A percentile compares a stretch with the other conserved stretches of the same genome.
Conservation (phyloP, 1,140 invertebrate genomes). For the Hetaerina americana region DNA sequence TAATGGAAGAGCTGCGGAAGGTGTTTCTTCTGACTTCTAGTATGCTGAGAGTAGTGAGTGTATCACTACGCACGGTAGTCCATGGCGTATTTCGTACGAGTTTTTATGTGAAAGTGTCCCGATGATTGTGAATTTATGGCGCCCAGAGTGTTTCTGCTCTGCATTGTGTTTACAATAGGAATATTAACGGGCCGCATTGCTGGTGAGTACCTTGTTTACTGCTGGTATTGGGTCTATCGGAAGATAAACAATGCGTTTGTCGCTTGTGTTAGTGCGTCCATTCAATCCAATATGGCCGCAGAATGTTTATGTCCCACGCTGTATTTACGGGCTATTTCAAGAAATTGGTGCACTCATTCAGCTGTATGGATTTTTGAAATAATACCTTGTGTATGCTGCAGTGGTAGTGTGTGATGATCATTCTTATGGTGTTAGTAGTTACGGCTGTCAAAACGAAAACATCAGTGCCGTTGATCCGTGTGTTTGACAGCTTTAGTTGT, state of each 20-base stretch:
- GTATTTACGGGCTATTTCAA: background rate
- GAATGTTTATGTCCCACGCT: background rate
- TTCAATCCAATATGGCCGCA: constrained; percentile 16
- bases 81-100: constrained; percentile 18
- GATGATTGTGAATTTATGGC: constrained; percentile 26
- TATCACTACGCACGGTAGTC: constrained; percentile 15
- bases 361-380: background rate
- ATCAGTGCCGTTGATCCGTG: background rate
- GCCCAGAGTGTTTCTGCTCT: constrained; percentile 22
- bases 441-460: background rate
- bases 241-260: constrained; percentile 11
- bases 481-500: background rate
- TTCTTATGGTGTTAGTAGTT: background rate
- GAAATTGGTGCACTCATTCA: background rate
- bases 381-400: background rate
- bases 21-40: constrained; percentile 5
- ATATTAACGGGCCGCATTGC: constrained; percentile 15
- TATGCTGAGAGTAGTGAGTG: constrained; percentile 8
- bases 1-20: constrained; percentile 5
- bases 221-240: background rate
- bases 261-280: background rate
- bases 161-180: constrained; percentile 22
- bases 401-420: too few species aligned
- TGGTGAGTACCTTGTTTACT: constrained; percentile 17
- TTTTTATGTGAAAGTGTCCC: constrained; percentile 20